phyloP scores from a whole-genome alignment of 2,888 invertebrate species.

The Steinernema hermaphroditum region DNA sequence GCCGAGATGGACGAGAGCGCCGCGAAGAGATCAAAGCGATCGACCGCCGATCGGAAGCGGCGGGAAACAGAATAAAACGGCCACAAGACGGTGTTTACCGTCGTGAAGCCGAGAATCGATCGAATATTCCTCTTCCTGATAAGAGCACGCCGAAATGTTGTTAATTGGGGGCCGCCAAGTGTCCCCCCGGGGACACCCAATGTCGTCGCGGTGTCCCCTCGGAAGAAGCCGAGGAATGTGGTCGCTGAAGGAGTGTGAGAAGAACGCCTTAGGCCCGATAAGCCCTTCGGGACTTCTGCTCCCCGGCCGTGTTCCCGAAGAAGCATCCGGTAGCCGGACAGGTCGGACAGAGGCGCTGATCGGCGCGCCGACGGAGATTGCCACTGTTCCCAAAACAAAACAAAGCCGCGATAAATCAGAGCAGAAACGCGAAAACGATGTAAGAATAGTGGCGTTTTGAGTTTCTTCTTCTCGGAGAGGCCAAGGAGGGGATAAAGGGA shows the following conservation, averaged over 20 bases:
- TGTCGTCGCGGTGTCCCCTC: neutral
- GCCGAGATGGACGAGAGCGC: neutral
- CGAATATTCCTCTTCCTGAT: constrained; percentile 17
- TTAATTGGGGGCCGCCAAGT: constrained; percentile 16
- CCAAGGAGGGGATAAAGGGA: neutral
- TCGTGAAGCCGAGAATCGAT: constrained; percentile 24
- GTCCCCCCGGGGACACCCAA: neutral
- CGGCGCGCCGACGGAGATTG: neutral
- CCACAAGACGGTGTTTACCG: constrained; percentile 10
- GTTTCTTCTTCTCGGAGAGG: neutral
- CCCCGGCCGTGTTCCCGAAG: constrained; percentile 11
- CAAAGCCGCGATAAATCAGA: constrained; percentile 21
- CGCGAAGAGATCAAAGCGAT: constrained; percentile 16
- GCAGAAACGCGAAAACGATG: constrained; percentile 4
- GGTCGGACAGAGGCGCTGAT: neutral
- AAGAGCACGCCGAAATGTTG: constrained; percentile 3
- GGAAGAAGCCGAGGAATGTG: no score
- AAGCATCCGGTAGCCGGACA: constrained; percentile 18
- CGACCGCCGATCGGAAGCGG: constrained; percentile 1
- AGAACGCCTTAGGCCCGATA: no score
- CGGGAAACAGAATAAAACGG: neutral
- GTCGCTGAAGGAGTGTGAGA: no score
- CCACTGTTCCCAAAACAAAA: constrained; percentile 25
- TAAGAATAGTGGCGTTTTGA: neutral
- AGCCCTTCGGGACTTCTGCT: no score